These are phyloP conservation scores for Oegoconia quadripuncta DNA, from an alignment of 2,888 invertebrate genomes.

Conservation along the genomic window DNA sequence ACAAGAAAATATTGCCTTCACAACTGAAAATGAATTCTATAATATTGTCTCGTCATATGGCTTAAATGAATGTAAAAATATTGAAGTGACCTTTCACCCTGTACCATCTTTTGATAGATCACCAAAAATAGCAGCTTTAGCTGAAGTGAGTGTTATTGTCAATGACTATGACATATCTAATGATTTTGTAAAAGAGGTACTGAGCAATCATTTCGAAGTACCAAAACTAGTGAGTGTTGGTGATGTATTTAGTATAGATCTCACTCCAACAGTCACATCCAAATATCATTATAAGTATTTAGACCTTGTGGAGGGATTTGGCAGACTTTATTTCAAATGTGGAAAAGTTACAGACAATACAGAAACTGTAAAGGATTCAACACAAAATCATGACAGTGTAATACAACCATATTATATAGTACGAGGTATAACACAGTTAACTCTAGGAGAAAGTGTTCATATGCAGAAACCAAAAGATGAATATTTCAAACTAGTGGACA, in stretches of 20 bases:
- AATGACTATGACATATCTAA: conserved; percentile 65
- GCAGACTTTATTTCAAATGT: conserved; percentile 66
- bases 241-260: conserved; percentile 82
- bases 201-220: conserved; percentile 83
- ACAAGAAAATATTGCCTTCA: conserved; percentile 40
- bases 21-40: conserved; percentile 55
- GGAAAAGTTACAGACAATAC: conserved; percentile 42
- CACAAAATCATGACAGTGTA: conserved; percentile 28
- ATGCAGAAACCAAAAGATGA: conserved; percentile 72
- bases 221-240: conserved; percentile 82
- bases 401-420: conserved; percentile 72
- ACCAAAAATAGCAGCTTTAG: conserved; percentile 61
- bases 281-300: conserved; percentile 65
- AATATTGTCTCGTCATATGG: conserved; percentile 53
- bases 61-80: conserved; percentile 32
- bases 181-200: conserved; percentile 77
- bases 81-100: conserved; percentile 56
- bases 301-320: conserved; percentile 53
- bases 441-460: conserved; percentile 77
- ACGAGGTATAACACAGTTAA: conserved; percentile 80
- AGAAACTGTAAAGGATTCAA: conserved; percentile 20
- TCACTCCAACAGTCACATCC: conserved; percentile 68
- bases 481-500: conserved; percentile 35
- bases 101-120: conserved; percentile 52
- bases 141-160: conserved; percentile 59